Evolutionary conservation across 2,888 invertebrate species (phyloP).

Genomic region (Polydrusus pterygomalis): DNA sequence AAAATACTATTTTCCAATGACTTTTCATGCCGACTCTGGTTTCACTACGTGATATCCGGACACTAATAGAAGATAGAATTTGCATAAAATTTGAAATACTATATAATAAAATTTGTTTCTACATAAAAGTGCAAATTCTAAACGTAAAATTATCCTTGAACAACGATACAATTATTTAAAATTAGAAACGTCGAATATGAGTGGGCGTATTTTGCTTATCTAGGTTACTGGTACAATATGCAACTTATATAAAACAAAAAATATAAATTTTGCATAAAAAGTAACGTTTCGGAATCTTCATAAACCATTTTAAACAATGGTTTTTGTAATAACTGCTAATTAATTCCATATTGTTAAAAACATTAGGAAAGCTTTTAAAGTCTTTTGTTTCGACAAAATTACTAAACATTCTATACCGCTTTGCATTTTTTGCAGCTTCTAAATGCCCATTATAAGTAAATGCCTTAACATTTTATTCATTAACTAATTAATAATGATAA

Average conservation of each 20-base stretch:
- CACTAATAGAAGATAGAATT: too few relatives aligned
- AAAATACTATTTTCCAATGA: too few relatives aligned
- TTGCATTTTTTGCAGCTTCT: conserved; percentile 43
- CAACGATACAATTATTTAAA: not conserved
- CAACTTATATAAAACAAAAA: conserved; percentile 5
- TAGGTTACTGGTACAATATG: conserved; percentile 27
- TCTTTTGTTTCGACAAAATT: conserved; percentile 55
- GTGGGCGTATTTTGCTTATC: not conserved
- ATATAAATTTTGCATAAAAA: conserved; percentile 34
- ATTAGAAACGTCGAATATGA: not conserved
- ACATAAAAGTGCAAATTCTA: too few relatives aligned
- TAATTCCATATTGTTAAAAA: conserved; percentile 48
- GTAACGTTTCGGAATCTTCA: conserved; percentile 31
- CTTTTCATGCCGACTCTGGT: too few relatives aligned
- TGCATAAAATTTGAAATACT: too few relatives aligned
- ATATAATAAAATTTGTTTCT: too few relatives aligned
- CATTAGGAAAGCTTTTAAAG: conserved; percentile 42
- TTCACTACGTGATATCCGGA: too few relatives aligned
- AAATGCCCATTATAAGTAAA: conserved; percentile 51
- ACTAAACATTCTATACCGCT: conserved; percentile 43
- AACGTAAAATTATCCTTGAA: too few relatives aligned
- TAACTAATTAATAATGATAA: conserved; percentile 1
- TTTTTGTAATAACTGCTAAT: conserved; percentile 48
- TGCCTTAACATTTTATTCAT: conserved; percentile 28
- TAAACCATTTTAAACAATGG: conserved; percentile 42